A percentile compares a stretch with the other conserved stretches of the same genome.
Conservation (phyloP, 2,113 vertebrate genomes). For the Myiozetetes cayanensis region DNA sequence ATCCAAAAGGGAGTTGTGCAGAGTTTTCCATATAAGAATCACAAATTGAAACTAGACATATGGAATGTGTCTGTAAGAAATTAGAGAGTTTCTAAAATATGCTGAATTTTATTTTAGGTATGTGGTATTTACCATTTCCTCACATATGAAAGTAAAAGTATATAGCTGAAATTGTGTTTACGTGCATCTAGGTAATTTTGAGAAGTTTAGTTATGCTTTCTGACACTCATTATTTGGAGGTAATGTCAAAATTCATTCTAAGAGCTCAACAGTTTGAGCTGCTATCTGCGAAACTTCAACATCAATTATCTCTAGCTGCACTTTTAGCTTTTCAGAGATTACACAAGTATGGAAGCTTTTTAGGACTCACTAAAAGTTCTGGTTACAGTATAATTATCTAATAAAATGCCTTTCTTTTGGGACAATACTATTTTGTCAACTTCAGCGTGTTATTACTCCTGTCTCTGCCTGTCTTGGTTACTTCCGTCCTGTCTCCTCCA, state of each 20-base stretch:
- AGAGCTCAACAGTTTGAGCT: neutral
- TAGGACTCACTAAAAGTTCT: neutral
- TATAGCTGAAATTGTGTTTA: neutral
- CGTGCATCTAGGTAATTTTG: neutral
- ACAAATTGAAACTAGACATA: neutral
- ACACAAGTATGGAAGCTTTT: neutral
- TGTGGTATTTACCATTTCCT: neutral
- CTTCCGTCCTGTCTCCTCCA: neutral
- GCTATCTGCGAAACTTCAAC: neutral
- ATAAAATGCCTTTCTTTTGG: neutral
- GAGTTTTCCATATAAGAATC: neutral
- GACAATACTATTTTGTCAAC: neutral
- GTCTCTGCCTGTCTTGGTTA: neutral
- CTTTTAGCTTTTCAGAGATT: neutral
- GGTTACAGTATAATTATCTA: neutral
- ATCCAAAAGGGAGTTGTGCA: neutral
- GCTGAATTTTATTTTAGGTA: neutral
- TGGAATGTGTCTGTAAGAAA: accelerated
- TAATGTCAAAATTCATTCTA: neutral
- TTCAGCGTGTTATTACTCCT: neutral
- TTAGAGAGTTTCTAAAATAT: neutral
- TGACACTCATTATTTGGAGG: neutral
- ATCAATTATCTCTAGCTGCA: neutral
- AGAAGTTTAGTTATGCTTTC: neutral
- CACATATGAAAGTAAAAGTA: neutral